Evolutionary conservation across 2,113 vertebrate species (phyloP), one percentile per base, ranked within the genome.

Genomic region (Caloenas nicobarica): DNA sequence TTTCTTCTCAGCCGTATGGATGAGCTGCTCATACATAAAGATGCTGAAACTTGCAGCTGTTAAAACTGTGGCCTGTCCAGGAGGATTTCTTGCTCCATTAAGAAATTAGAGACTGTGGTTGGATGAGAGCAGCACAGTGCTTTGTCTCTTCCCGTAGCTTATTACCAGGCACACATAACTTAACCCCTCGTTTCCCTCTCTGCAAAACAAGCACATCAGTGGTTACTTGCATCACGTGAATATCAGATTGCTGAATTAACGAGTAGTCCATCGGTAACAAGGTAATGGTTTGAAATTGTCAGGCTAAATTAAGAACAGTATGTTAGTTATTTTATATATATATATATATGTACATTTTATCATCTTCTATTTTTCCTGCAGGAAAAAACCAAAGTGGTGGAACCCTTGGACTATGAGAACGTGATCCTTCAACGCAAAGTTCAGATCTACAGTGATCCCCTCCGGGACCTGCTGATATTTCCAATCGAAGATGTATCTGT

Each of bases 361-460:
- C 10, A 29, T 50, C 2, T 13, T 62, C 56, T 79, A 0, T 74
- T 96, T 89, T 91, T 77, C 65, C 23, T 84, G 25, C 96, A 99
- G 99, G 99, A 99, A 97, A 99, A 99, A 97, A 98, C 99, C 3
- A 99, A 99, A 97, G 98, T 99, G 89, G 98, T 99, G 25, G 99
- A 99, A 88, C 99, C 99, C 0, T 96, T 99, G 95, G 99, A 99
- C 97, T 99, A 99, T 66, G 99, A 99, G 96, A 98, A 98, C 5
- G 99, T 99, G 95, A 98, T 99, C 81, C 98, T 98, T 57, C 99
- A 99, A 94, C 98, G 99, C 90, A 99, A 98, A 96, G 98, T 99
- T 38, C 99, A 99, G 98, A 99, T 99, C 97, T 99, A 99, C 98
- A 99, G 98, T 9, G 99, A 99, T 96, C 99, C 99, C 17, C 98